Evolutionary conservation across 2,113 vertebrate species (phyloP).

Genomic region (Corythornis cristatus): DNA sequence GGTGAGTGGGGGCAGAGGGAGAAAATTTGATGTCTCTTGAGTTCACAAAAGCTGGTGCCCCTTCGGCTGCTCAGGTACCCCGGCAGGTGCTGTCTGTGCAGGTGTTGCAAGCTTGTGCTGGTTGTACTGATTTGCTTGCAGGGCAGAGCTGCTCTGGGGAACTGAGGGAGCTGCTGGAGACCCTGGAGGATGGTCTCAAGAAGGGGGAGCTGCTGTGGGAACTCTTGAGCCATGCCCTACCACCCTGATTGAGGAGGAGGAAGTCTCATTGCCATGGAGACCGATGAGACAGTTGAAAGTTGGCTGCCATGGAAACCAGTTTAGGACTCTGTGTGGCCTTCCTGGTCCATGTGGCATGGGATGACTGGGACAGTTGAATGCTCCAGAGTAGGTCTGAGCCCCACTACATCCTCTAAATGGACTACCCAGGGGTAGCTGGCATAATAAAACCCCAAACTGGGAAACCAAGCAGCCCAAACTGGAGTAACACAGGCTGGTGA

Average conservation of each 20-base stretch:
- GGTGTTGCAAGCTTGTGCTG: not conserved
- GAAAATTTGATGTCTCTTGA: not conserved
- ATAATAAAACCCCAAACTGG: not conserved
- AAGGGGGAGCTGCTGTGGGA: not conserved
- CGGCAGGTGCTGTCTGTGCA: accelerated
- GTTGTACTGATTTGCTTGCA: not conserved
- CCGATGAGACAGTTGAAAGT: not conserved
- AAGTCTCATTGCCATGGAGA: not conserved
- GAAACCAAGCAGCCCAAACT: not conserved
- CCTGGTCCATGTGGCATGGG: not conserved
- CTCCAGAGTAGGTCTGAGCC: not conserved
- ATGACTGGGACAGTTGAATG: accelerated
- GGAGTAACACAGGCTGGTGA: accelerated
- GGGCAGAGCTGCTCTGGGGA: not conserved
- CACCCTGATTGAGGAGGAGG: not conserved
- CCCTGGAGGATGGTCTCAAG: not conserved
- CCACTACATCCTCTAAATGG: not conserved
- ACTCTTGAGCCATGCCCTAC: not conserved
- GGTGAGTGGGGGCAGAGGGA: not conserved
- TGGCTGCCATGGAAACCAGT: slow-evolving; percentile 6
- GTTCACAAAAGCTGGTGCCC: not conserved
- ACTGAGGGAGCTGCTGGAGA: not conserved
- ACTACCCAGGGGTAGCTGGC: not conserved
- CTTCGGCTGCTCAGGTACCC: not conserved
- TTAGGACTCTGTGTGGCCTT: not conserved